These are phyloP conservation scores for Polypterus senegalus DNA, from an alignment of 2,113 vertebrate species.

Conservation along the genomic window DNA sequence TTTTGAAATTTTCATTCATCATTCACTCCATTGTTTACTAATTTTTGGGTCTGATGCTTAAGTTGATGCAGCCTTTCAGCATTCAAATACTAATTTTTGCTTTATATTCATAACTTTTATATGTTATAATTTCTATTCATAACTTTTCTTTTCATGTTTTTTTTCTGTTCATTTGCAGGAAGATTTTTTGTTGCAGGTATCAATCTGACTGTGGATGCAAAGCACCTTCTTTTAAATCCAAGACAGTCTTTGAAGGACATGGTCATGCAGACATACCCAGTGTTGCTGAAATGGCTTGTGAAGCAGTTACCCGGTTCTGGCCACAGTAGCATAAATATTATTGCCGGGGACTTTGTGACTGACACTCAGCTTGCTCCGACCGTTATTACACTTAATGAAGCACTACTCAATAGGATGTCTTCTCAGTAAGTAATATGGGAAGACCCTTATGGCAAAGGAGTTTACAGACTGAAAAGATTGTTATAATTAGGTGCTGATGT, in stretches of 20 bases:
- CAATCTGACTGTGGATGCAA: conserved; percentile 56
- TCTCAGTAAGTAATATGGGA: conserved; percentile 13
- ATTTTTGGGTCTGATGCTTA: too few relatives aligned
- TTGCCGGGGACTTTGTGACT: conserved; percentile 54
- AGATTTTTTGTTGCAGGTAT: conserved; percentile 60
- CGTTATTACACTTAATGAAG: conserved; percentile 48
- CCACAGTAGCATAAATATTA: conserved; percentile 45
- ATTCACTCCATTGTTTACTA: too few relatives aligned
- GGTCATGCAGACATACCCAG: conserved; percentile 50
- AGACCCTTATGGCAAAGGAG: too few relatives aligned
- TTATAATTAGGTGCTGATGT: too few relatives aligned
- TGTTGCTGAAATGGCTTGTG: conserved; percentile 45
- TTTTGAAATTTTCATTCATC: too few relatives aligned
- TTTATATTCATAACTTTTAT: too few relatives aligned
- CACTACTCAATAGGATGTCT: conserved; percentile 34
- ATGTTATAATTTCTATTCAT: not conserved
- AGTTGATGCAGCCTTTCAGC: too few relatives aligned
- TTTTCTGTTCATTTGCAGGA: conserved; percentile 25
- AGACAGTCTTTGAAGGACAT: conserved; percentile 56
- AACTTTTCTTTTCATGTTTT: not conserved
- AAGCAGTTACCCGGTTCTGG: conserved; percentile 42
- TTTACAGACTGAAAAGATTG: too few relatives aligned
- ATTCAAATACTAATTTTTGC: too few relatives aligned
- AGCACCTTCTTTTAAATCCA: conserved; percentile 56
- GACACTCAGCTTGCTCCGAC: conserved; percentile 44